Conservation (phyloP, 2,113 vertebrate species). For the Pristiophorus japonicus region DNA sequence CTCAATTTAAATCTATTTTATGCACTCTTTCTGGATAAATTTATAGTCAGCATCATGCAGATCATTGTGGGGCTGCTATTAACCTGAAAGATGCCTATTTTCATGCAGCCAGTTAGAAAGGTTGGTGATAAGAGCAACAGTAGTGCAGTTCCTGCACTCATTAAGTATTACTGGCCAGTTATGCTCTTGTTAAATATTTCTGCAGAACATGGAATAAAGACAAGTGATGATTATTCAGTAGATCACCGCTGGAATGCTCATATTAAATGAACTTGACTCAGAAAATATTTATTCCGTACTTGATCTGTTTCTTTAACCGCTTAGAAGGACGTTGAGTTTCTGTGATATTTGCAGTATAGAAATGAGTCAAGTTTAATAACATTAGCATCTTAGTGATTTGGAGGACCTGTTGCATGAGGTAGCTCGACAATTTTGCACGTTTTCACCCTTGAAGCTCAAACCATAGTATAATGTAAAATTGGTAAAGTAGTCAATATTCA, state of each 20-base stretch:
- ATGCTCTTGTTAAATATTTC: neutral
- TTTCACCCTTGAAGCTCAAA: neutral
- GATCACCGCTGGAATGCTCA: neutral
- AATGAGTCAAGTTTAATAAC: neutral
- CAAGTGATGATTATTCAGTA: neutral
- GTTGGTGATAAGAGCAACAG: neutral
- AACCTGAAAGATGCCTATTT: neutral
- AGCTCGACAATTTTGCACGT: neutral
- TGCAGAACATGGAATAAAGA: neutral
- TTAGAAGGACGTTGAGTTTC: neutral
- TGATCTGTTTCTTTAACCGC: neutral
- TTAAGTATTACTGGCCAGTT: neutral
- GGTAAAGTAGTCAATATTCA: neutral
- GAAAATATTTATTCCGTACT: neutral
- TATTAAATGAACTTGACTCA: neutral
- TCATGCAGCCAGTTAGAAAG: neutral
- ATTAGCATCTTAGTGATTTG: neutral
- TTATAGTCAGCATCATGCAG: too few species aligned
- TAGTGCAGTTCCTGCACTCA: neutral
- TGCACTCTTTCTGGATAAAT: neutral
- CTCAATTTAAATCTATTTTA: neutral
- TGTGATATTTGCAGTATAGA: neutral
- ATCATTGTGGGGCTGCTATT: neutral
- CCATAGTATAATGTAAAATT: neutral
- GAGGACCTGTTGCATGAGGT: neutral